Percentiles rank a stretch among this genome's conserved stretches.
These are phyloP conservation scores for Drosophila kikkawai DNA, from an alignment of 1,140 invertebrate species.

Conservation along the genomic window DNA sequence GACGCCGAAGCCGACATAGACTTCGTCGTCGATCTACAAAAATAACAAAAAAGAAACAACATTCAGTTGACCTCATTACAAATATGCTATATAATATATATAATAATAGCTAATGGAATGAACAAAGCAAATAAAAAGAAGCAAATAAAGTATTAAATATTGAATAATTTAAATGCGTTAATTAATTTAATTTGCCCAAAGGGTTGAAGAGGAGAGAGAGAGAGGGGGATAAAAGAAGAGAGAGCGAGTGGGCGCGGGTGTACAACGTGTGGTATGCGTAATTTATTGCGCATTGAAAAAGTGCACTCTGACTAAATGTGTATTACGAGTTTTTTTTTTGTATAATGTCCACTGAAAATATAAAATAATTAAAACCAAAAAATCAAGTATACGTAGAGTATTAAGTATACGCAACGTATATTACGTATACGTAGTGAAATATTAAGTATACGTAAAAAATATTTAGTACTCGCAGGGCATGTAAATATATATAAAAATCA, in stretches of 20 bases:
- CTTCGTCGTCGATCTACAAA: conserved; percentile 51
- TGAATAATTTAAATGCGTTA: conserved; percentile 56
- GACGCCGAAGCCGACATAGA: conserved; percentile 3
- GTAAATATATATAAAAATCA: background rate
- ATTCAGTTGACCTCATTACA: conserved; percentile 70
- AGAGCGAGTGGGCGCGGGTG: background rate
- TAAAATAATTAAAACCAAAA: background rate
- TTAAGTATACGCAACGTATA: background rate
- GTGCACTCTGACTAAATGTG: conserved; percentile 62
- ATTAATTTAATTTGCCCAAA: conserved; percentile 59
- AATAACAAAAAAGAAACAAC: conserved; percentile 36
- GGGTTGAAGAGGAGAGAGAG: background rate
- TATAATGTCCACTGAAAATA: conserved; percentile 14
- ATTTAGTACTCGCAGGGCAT: background rate
- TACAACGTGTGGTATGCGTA: conserved; percentile 49
- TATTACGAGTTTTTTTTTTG: conserved; percentile 23
- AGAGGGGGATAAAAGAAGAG: background rate
- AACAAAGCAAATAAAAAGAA: conserved; percentile 19
- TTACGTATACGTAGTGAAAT: background rate
- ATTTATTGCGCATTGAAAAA: conserved; percentile 79
- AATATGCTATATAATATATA: conserved; percentile 43
- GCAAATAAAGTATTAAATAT: conserved; percentile 36
- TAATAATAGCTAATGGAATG: conserved; percentile 27
- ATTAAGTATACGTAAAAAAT: background rate
- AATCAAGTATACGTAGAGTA: background rate